Percentiles rank a stretch among this genome's conserved stretches.
Conservation (phyloP, 2,113 vertebrate genomes). For the Trematocara stigmaticum region DNA sequence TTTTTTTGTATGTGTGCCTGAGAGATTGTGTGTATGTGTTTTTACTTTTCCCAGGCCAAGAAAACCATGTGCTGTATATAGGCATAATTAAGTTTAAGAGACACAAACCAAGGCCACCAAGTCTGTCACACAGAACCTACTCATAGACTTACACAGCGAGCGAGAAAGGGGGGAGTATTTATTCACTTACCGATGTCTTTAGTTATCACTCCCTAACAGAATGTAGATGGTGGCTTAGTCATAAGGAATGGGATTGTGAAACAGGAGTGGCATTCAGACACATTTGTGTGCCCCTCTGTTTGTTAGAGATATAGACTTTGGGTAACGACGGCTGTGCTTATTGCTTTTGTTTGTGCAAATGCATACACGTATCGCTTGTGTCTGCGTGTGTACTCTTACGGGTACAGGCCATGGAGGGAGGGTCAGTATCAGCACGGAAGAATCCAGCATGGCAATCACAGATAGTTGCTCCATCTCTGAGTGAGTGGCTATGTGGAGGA, state of each 20-base stretch:
- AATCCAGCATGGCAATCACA: conserved; percentile 62
- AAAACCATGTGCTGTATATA: conserved; percentile 61
- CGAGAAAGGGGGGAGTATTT: background rate
- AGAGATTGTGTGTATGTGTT: conserved; percentile 21
- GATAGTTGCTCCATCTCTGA: conserved; percentile 42
- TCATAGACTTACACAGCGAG: background rate
- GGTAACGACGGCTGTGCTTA: conserved; percentile 14
- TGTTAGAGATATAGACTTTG: conserved; percentile 15
- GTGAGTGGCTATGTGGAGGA: conserved; percentile 62
- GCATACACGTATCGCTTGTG: background rate
- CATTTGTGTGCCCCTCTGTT: conserved; percentile 45
- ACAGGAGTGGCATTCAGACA: conserved; percentile 56
- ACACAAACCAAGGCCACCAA: conserved; percentile 51
- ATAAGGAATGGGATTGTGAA: conserved; percentile 63
- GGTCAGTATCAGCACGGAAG: conserved; percentile 60
- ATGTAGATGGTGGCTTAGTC: conserved; percentile 67
- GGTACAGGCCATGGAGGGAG: conserved; percentile 61
- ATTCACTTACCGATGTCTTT: conserved; percentile 52
- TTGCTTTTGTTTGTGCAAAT: conserved; percentile 21
- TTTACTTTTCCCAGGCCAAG: conserved; percentile 55
- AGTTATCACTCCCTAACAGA: conserved; percentile 54
- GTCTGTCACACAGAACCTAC: conserved; percentile 29
- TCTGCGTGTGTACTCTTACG: conserved; percentile 44
- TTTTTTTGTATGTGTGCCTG: background rate
- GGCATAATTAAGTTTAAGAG: conserved; percentile 69